Conservation (phyloP, 2,797 vertebrate species). For the Vireo griseus region DNA sequence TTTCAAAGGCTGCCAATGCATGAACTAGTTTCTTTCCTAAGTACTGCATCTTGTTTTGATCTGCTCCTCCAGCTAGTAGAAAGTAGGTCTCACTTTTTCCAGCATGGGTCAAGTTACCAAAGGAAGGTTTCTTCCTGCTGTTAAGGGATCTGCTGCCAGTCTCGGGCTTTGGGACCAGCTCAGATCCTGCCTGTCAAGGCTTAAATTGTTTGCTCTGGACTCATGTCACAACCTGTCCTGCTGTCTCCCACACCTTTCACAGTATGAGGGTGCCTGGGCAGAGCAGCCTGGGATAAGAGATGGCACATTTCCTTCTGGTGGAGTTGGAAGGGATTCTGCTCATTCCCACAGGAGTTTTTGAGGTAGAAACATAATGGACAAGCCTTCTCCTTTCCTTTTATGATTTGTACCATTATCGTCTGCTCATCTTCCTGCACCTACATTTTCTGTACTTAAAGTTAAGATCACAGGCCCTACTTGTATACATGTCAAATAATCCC, state of each 20-base stretch:
- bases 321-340: background rate
- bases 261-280: background rate
- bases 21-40: background rate
- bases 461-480: background rate
- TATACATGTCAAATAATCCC: background rate
- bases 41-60: background rate
- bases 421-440: background rate
- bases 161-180: background rate
- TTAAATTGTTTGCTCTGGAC: background rate
- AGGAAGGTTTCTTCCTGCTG: background rate
- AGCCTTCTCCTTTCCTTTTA: background rate
- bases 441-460: background rate
- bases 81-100: slow-evolving; percentile 5
- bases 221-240: background rate
- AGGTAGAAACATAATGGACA: background rate
- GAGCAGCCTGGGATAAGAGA: background rate
- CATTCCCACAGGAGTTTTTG: background rate
- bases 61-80: background rate
- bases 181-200: background rate
- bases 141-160: background rate
- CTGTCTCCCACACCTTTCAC: background rate
- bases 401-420: background rate
- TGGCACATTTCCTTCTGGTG: fast-evolving
- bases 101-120: background rate
- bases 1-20: background rate